These are phyloP conservation scores for Bolborhynchus lineola DNA, from an alignment of 2,113 vertebrate genomes.

Conservation along the genomic window DNA sequence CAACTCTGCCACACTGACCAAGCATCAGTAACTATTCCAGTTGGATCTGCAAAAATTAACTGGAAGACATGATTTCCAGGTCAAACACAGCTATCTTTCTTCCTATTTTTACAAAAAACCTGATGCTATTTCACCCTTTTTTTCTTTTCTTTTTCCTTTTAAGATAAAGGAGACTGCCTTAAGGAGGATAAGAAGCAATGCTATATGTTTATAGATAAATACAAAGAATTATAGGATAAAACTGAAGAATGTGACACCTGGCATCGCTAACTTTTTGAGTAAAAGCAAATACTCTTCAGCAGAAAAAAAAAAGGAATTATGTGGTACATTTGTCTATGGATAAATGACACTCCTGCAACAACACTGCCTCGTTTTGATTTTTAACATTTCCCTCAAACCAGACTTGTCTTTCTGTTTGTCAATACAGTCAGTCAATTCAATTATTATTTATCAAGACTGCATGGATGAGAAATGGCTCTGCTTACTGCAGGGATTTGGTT, in stretches of 20 bases:
- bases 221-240: not conserved
- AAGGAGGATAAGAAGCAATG: not conserved
- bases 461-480: slow-evolving; percentile 12
- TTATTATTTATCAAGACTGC: not conserved
- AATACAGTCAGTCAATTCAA: not conserved
- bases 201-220: not conserved
- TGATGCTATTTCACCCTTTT: not conserved
- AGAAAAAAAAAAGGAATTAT: not conserved
- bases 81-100: not conserved
- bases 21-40: not conserved
- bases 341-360: not conserved
- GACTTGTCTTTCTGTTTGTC: slow-evolving; percentile 1
- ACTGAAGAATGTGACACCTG: not conserved
- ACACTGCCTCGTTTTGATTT: not conserved
- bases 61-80: not conserved
- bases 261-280: not conserved
- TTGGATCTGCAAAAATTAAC: not conserved
- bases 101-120: not conserved
- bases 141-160: not conserved
- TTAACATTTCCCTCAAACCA: not conserved
- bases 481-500: not conserved
- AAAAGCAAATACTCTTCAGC: not conserved
- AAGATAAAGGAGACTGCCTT: not conserved
- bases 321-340: not conserved
- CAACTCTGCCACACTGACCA: fast-evolving